Evolutionary conservation across 2,113 vertebrate species (phyloP).

Genomic region (Brachypodius melanocephalos): DNA sequence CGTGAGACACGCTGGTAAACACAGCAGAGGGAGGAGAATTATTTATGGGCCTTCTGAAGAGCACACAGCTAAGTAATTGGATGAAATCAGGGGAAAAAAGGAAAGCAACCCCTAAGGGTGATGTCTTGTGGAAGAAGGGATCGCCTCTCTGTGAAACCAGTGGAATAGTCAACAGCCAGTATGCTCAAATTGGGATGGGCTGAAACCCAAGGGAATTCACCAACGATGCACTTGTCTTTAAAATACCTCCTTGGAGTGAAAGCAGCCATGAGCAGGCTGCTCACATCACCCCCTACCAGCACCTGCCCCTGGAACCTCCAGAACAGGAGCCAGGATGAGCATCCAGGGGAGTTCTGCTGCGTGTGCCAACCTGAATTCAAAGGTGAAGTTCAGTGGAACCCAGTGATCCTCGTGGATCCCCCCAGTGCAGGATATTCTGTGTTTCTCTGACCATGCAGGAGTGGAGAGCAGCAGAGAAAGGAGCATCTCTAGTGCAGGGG

Average conservation of each 20-base stretch:
- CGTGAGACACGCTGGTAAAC: constrained; percentile 61
- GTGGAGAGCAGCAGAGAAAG: not conserved
- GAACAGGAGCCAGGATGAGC: fast-evolving
- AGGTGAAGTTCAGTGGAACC: not conserved
- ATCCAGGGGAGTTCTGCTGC: fast-evolving
- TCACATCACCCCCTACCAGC: not conserved
- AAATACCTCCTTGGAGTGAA: not conserved
- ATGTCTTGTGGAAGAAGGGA: not conserved
- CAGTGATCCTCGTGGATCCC: not conserved
- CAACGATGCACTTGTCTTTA: not conserved
- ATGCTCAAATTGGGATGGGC: not conserved
- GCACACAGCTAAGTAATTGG: constrained; percentile 61
- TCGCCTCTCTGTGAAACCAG: not conserved
- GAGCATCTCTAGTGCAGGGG: not conserved
- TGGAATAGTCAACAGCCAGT: not conserved
- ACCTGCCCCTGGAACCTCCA: not conserved
- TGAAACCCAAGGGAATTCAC: not conserved
- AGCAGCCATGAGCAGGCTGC: not conserved
- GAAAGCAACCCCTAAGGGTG: constrained; percentile 24
- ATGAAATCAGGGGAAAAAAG: constrained; percentile 50
- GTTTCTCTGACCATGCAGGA: not conserved
- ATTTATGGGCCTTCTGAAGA: constrained; percentile 59
- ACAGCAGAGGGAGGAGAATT: constrained; percentile 58
- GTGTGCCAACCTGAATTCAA: fast-evolving
- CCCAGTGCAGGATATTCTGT: not conserved